These are phyloP conservation scores for Borostomias antarcticus DNA, from an alignment of 2,797 vertebrate genomes.

Conservation along the genomic window DNA sequence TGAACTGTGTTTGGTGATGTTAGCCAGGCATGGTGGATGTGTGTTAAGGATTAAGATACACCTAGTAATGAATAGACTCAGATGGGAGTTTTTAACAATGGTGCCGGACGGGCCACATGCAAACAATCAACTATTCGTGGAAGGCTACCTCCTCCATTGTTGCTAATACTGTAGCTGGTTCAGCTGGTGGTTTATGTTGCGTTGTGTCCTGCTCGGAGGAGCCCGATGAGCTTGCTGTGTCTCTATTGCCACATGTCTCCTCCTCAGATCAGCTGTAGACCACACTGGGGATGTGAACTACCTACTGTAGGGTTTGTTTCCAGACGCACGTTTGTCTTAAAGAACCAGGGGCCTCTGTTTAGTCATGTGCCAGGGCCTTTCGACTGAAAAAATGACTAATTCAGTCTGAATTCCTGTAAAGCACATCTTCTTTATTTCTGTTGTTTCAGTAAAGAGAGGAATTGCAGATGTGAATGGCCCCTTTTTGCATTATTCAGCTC, in stretches of 20 bases:
- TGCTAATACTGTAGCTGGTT: too few species aligned
- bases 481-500: constrained; percentile 42
- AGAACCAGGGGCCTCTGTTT: constrained; percentile 18
- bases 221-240: constrained; percentile 44
- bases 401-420: constrained; percentile 6
- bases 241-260: constrained; percentile 21
- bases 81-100: too few species aligned
- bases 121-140: too few species aligned
- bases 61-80: too few species aligned
- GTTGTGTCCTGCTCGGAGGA: too few species aligned
- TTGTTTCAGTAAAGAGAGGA: constrained; percentile 34
- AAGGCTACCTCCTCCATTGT: too few species aligned
- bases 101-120: too few species aligned
- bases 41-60: constrained; percentile 22
- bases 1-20: constrained; percentile 50
- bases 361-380: background rate
- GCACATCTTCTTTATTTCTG: constrained; percentile 4
- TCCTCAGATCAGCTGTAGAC: constrained; percentile 9
- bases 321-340: too few species aligned
- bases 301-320: too few species aligned
- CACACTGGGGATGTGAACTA: constrained; percentile 25
- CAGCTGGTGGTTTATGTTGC: too few species aligned
- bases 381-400: background rate
- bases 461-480: constrained; percentile 31
- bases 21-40: constrained; percentile 18